Conservation (phyloP, 2,113 vertebrate species). For the Sinocyclocheilus grahami region DNA sequence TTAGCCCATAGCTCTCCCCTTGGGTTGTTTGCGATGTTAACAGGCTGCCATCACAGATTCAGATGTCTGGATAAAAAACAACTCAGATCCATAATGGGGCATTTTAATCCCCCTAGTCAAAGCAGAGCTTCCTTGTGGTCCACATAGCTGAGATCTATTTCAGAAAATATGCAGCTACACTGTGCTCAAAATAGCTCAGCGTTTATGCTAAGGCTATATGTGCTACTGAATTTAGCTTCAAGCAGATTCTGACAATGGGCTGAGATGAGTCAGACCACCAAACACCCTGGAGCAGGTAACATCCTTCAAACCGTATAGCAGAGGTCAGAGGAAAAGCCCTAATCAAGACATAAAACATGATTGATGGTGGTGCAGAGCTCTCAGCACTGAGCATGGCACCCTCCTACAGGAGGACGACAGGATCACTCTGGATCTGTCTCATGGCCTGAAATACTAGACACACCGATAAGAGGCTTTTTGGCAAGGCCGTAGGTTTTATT, state of each 20-base stretch:
- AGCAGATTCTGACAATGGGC: slow-evolving; percentile 6
- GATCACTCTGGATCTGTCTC: background rate
- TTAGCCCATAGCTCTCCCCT: background rate
- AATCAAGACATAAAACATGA: slow-evolving; percentile 14
- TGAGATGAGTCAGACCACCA: slow-evolving; percentile 14
- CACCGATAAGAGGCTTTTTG: slow-evolving; percentile 1
- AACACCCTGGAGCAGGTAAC: slow-evolving; percentile 7
- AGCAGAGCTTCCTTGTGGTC: slow-evolving; percentile 25
- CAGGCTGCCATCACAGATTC: background rate
- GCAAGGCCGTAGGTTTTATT: background rate
- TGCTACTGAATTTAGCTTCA: slow-evolving; percentile 7
- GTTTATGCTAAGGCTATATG: background rate
- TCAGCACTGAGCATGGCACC: slow-evolving; percentile 21
- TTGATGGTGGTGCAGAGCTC: slow-evolving; percentile 26
- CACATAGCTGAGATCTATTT: background rate
- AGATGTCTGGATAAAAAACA: slow-evolving; percentile 10
- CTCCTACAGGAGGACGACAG: background rate
- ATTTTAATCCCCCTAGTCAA: slow-evolving; percentile 21
- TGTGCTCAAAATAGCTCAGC: background rate
- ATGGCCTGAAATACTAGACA: background rate
- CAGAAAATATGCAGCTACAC: background rate
- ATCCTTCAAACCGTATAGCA: background rate
- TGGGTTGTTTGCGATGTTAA: background rate
- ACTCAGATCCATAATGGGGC: background rate
- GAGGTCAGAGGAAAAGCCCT: slow-evolving; percentile 36